Evolutionary conservation across 2,113 vertebrate genomes (phyloP), one percentile per base, ranked within the genome.

Genomic region (Trogon surrucura): DNA sequence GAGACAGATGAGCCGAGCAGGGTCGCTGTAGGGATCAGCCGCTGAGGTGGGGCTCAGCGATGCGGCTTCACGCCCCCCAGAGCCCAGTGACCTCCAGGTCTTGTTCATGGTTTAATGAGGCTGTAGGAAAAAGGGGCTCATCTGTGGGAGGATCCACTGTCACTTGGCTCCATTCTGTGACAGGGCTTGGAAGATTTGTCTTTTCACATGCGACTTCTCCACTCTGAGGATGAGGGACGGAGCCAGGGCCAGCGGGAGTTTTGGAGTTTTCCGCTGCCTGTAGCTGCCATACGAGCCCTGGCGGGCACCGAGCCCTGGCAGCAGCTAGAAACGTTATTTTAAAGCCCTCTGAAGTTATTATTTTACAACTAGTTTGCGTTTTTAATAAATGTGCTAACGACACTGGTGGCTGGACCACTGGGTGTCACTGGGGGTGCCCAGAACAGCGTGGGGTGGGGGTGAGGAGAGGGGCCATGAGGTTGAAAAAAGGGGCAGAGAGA

Each of bases 261-360:
- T 13, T 9, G 41, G 13, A 41, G 41, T 41, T 41, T 41, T 41
- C 41, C 41, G 13, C 41, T 41, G 41, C 41, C 41, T 41, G 41
- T 41, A 41, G 41, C 41, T 41, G 41, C 41, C 41, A 41, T 41
- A 41, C 41, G 13, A 41, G 41, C 41, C 41, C 36, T 36, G 36
- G 0, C 51, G 18, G 19, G 19, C 27, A n/a, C 15, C 0, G 6
- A 71, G 82, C 29, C 3, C 0, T 1, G 13, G 29, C 57, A 36
- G 47, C 67, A 29, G 30, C 53, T 78, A 58, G 47, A 22, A 65
- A 38, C 26, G 3, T 11, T 7, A 6, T 26, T 12, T 10, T 20
- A 14, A 57, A 79, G 15, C 20, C 5, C 44, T 51, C 17, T 32
- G 17, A 41, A 78, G 61, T 32, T 3, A 26, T 16, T 18, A 12